Percentiles rank a stretch among this genome's conserved stretches.
Evolutionary conservation across 2,113 vertebrate species (phyloP).

Genomic region (Varanus komodoensis): DNA sequence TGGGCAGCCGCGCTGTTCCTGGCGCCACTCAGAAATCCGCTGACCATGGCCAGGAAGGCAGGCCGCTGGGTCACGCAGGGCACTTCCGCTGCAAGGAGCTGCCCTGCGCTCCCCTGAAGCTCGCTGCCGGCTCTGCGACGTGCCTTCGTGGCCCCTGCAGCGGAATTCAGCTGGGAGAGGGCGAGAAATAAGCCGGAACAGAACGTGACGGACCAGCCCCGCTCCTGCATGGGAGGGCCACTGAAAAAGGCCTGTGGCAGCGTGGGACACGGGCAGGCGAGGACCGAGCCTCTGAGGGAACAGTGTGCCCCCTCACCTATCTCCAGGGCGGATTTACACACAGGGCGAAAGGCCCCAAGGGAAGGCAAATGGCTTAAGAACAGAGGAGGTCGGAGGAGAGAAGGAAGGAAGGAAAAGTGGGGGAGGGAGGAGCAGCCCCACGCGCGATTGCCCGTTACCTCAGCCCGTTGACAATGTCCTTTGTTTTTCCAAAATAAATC

Average conservation of each 20-base stretch:
- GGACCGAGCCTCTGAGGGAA: background rate
- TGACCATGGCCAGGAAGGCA: background rate
- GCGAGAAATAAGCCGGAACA: background rate
- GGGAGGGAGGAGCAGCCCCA: too few relatives aligned
- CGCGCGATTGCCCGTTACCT: constrained; percentile 80
- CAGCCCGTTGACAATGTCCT: constrained; percentile 98
- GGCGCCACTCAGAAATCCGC: background rate
- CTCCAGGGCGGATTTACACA: too few relatives aligned
- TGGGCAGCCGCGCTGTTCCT: background rate
- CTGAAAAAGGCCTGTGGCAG: background rate
- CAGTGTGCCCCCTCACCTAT: background rate
- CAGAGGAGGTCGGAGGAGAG: too few relatives aligned
- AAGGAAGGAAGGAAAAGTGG: rapidly evolving
- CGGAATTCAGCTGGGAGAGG: background rate
- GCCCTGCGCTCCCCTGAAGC: background rate
- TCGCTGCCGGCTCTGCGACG: background rate
- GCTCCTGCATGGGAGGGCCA: background rate
- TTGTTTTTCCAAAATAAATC: constrained; percentile 99
- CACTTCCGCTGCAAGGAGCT: background rate
- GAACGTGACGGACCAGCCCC: background rate
- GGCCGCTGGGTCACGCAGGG: background rate
- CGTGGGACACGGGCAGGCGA: background rate
- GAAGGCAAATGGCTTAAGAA: too few relatives aligned
- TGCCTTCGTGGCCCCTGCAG: background rate
- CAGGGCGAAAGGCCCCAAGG: too few relatives aligned